Base-by-base conservation (phyloP, 2,113 vertebrate genomes). In the Myotis lucifugus region DNA sequence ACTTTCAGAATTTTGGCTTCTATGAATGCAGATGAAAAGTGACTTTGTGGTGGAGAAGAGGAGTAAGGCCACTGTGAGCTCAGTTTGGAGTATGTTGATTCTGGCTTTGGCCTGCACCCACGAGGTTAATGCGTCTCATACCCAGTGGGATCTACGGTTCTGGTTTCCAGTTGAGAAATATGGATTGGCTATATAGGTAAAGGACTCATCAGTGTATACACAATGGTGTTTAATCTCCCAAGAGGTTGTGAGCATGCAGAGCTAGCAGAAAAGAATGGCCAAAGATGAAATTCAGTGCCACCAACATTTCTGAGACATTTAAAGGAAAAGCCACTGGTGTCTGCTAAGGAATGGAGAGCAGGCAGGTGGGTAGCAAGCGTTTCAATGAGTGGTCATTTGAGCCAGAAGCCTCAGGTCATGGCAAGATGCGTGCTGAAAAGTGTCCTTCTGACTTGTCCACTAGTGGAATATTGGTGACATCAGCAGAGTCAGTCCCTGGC, bases 281-380 rank as follows among this genome's bases (percentile, higher is more conserved):
- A 27, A 8, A 17, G 4, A 4, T 4, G 11, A 8, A 70, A 21
- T 4, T 18, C 19, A 59, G 40, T 8, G 0, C 4, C 21, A 32
- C 12, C 5, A 69, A 4, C 8, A 29, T 59, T 72, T 70, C 66
- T 64, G 25, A 73, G 67, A 3, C 21, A 8, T 67, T 48, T 42
- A 77, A 88, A 70, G 52, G 27, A 73, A 91, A 61, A 82, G 8
- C 29, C 50, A 32, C 4, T 29, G 23, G 11, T 42, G 1, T 29
- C 32, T 42, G 3, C 23, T 21, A 19, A 46, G 17, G 40, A 61
- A 21, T 13, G 5, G 61, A 85, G 72, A 94, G 17, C 46, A 5
- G 79, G 13, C 7, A 42, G 18, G 29, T 73, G 25, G 48, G 48
- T n/a, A 32, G 40, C 0, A 59, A 81, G 42, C 6, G 1, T 86